Evolutionary conservation across 2,797 vertebrate species (phyloP).

Genomic region (Microhierax caerulescens): DNA sequence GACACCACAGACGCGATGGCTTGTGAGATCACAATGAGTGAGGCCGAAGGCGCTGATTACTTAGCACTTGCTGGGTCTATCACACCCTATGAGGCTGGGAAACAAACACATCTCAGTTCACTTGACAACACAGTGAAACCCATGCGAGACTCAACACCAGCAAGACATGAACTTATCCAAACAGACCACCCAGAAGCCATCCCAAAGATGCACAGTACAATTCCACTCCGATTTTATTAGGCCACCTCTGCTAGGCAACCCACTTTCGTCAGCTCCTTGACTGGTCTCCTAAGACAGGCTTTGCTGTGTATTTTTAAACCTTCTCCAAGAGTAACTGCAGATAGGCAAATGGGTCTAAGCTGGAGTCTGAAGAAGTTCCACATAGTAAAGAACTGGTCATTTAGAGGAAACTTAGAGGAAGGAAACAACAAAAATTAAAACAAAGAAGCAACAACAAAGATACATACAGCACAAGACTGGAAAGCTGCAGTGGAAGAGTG

Average conservation of each 20-base stretch:
- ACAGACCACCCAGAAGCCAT: neutral
- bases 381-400: neutral
- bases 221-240: conserved; percentile 40
- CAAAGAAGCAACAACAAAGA: conserved; percentile 1
- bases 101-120: conserved; percentile 51
- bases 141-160: neutral
- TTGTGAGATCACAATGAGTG: conserved; percentile 54
- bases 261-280: conserved; percentile 19
- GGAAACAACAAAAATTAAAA: conserved; percentile 32
- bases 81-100: conserved; percentile 11
- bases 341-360: conserved; percentile 4
- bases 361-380: conserved; percentile 24
- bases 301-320: conserved; percentile 43
- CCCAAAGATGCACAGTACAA: conserved; percentile 5
- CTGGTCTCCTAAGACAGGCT: conserved; percentile 43
- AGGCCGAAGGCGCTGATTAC: neutral
- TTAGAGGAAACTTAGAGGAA: neutral
- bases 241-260: conserved; percentile 24
- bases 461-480: neutral
- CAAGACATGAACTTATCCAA: neutral
- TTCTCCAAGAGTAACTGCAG: neutral
- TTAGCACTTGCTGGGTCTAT: neutral
- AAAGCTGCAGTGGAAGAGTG: neutral
- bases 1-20: conserved; percentile 34
- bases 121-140: conserved; percentile 3